Conservation (phyloP, 1,140 invertebrate genomes). For the Drosophila arawakana region DNA sequence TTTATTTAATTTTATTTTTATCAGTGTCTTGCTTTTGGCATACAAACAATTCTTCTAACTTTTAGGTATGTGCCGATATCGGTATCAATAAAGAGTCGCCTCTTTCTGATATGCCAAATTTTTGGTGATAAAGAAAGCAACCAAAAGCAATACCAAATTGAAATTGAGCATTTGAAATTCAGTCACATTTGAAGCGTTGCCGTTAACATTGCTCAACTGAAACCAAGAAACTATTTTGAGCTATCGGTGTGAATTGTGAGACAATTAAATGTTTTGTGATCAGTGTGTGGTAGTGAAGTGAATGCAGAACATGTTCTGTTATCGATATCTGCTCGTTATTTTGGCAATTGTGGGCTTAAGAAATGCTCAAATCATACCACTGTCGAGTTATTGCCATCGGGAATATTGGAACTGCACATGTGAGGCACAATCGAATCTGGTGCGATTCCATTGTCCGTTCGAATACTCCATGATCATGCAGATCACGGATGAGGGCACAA, state of each 20-base stretch:
- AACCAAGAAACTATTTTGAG: background rate
- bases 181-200: constrained; percentile 57
- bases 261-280: constrained; percentile 41
- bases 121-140: constrained; percentile 27
- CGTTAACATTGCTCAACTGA: background rate
- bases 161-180: constrained; percentile 29
- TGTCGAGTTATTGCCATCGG: constrained; percentile 57
- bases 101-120: constrained; percentile 20
- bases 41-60: background rate
- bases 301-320: constrained; percentile 40
- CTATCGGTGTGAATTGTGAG: background rate
- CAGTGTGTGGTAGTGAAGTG: constrained; percentile 10
- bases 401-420: constrained; percentile 49
- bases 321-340: constrained; percentile 37
- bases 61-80: constrained; percentile 1
- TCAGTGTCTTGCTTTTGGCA: constrained; percentile 5
- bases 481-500: constrained; percentile 50
- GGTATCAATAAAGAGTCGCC: constrained; percentile 27
- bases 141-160: background rate
- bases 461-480: constrained; percentile 72
- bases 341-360: constrained; percentile 7
- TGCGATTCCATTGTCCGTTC: constrained; percentile 54
- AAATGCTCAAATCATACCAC: constrained; percentile 57
- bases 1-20: constrained; percentile 19
- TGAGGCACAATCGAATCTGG: constrained; percentile 61